Conservation (phyloP, 2,113 vertebrate genomes). For the Passer montanus region DNA sequence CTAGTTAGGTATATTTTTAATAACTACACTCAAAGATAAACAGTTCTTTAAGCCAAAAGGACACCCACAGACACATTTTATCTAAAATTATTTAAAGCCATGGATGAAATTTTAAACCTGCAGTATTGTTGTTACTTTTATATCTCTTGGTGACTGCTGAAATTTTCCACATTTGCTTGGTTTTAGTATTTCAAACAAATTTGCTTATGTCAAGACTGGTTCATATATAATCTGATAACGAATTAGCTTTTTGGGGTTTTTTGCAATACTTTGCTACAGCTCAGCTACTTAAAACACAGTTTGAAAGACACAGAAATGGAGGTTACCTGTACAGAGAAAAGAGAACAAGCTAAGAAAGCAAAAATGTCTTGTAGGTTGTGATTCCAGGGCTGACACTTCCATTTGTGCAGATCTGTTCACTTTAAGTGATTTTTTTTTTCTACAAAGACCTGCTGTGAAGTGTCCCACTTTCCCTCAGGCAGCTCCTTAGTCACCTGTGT, state of each 20-base stretch:
- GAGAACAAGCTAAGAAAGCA: neutral
- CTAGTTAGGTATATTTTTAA: neutral
- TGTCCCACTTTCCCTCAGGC: neutral
- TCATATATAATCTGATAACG: neutral
- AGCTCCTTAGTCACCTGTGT: neutral
- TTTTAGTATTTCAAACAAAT: neutral
- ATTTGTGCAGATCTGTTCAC: neutral
- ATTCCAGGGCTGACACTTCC: neutral
- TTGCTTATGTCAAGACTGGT: neutral
- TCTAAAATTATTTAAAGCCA: neutral
- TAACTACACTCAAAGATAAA: neutral
- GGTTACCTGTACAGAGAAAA: neutral
- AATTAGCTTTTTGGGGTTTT: neutral
- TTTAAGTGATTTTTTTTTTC: neutral
- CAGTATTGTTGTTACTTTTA: neutral
- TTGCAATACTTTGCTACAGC: neutral
- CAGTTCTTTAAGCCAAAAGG: neutral
- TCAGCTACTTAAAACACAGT: neutral
- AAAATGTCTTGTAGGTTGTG: neutral
- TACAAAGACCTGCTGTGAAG: neutral
- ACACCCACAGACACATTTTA: neutral
- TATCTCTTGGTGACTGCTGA: neutral
- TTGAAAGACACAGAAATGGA: neutral
- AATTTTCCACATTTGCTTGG: neutral
- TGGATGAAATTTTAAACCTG: neutral